A percentile compares a stretch with the other conserved stretches of the same genome.
Evolutionary conservation across 2,888 invertebrate genomes (phyloP).

Genomic region (Cepaea hortensis): DNA sequence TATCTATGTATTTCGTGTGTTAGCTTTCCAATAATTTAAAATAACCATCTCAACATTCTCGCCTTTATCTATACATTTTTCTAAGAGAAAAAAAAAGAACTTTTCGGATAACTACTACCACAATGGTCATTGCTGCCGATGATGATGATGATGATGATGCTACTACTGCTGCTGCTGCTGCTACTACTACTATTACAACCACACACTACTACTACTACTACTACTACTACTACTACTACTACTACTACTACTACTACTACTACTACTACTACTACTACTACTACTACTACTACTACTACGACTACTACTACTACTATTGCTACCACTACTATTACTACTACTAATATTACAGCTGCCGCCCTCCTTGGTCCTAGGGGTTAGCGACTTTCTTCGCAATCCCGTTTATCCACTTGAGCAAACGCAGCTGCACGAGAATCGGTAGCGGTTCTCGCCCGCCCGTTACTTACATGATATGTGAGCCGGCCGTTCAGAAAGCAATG

Average conservation of each 20-base stretch:
- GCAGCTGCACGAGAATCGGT: too few species aligned
- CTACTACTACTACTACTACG: background rate
- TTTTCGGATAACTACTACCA: too few species aligned
- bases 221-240: conserved; percentile 38
- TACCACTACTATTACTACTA: too few species aligned
- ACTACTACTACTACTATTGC: background rate
- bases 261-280: conserved; percentile 23
- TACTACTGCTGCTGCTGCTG: conserved; percentile 25
- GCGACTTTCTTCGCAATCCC: too few species aligned
- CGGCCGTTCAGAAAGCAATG: too few species aligned
- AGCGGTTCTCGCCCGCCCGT: too few species aligned
- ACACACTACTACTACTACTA: conserved; percentile 36
- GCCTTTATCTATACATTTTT: too few species aligned
- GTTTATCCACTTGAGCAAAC: too few species aligned
- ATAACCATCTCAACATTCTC: background rate
- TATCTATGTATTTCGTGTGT: background rate
- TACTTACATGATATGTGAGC: too few species aligned
- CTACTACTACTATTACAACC: conserved; percentile 40
- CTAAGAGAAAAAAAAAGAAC: too few species aligned
- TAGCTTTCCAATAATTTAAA: background rate
- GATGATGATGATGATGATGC: background rate
- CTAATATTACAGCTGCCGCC: too few species aligned
- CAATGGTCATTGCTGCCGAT: background rate
- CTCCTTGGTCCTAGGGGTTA: too few species aligned
- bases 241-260: conserved; percentile 35